These are phyloP conservation scores for Florisuga fusca DNA, from an alignment of 2,797 vertebrate genomes.

Conservation along the genomic window DNA sequence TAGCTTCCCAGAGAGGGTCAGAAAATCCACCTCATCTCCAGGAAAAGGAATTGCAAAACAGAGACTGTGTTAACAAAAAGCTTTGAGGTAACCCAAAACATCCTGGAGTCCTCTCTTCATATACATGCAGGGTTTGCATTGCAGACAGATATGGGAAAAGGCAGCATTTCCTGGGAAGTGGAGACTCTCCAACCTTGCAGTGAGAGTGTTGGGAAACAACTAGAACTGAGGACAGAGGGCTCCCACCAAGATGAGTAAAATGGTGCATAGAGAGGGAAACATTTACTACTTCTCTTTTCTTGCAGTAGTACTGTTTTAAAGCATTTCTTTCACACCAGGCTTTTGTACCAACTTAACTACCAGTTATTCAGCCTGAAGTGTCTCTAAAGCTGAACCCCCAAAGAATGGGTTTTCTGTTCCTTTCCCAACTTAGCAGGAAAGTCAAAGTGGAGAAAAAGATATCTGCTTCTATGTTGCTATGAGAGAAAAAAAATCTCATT, in stretches of 20 bases:
- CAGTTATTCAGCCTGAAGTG: background rate
- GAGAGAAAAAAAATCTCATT: background rate
- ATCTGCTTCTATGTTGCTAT: background rate
- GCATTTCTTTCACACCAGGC: background rate
- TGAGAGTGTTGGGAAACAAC: fast-evolving
- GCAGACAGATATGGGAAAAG: background rate
- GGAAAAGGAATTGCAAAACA: background rate
- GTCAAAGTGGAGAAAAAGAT: background rate
- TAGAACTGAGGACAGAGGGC: background rate
- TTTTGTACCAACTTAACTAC: background rate
- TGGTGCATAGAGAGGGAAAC: background rate
- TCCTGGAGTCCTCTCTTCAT: fast-evolving
- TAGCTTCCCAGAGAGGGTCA: background rate
- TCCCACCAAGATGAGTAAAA: background rate
- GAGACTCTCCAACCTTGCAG: fast-evolving
- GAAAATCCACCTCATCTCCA: background rate
- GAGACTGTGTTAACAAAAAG: background rate
- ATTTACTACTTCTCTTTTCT: background rate
- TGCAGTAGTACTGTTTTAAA: background rate
- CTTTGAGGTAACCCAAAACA: background rate
- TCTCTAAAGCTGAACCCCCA: background rate
- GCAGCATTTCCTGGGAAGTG: background rate
- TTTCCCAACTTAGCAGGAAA: background rate
- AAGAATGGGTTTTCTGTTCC: background rate
- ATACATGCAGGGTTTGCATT: background rate